Percentiles rank a stretch among this genome's conserved stretches.
These are phyloP conservation scores for Hystrix brachyura DNA, from an alignment of 2,113 vertebrate species.

Conservation along the genomic window DNA sequence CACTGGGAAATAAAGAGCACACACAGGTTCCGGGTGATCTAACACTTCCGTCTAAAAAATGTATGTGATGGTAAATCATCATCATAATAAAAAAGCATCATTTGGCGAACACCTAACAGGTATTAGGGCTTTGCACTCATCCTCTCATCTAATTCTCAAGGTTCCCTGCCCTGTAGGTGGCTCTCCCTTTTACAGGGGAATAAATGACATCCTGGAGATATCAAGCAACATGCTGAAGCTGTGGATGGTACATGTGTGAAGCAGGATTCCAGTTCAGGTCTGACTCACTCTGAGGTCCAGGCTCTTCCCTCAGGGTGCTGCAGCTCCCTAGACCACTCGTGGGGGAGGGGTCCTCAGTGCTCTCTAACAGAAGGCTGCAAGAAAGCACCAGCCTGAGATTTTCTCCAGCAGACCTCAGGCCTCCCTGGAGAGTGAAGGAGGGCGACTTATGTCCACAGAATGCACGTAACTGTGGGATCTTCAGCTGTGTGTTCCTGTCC, in stretches of 20 bases:
- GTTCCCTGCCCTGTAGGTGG: too few relatives aligned
- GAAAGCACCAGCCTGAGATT: neutral
- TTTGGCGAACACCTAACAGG: neutral
- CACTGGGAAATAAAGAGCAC: neutral
- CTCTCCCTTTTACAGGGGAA: neutral
- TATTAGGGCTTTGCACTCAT: neutral
- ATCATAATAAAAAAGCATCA: neutral
- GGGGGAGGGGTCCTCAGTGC: rapidly evolving
- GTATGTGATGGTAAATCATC: neutral
- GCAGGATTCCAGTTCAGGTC: neutral
- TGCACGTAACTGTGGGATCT: rapidly evolving
- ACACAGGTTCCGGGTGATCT: neutral
- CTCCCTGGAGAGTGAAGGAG: too few relatives aligned
- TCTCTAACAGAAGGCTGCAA: neutral
- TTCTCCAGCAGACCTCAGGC: neutral
- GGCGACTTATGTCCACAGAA: rapidly evolving
- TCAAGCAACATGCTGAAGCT: rapidly evolving
- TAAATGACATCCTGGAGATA: neutral
- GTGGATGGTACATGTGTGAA: too few relatives aligned
- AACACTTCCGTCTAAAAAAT: neutral
- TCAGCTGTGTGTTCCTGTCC: neutral
- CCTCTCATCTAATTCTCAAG: neutral
- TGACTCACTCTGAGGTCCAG: neutral
- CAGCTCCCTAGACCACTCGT: neutral
- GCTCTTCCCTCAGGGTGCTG: rapidly evolving